Evolutionary conservation across 2,797 vertebrate species (phyloP).

Genomic region (Sphaeramia orbicularis): DNA sequence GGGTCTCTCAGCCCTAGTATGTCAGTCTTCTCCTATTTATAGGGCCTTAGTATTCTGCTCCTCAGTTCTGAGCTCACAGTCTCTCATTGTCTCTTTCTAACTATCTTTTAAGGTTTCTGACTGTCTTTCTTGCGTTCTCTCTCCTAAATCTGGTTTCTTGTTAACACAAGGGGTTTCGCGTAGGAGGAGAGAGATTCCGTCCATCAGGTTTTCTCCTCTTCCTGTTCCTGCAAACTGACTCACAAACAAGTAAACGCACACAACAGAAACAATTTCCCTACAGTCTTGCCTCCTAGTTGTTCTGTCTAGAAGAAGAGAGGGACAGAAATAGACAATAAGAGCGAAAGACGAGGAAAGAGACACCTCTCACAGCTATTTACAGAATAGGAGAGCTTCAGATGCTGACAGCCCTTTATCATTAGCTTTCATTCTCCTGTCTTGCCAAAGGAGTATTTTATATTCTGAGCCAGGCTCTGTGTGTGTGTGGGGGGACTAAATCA

Average conservation of each 20-base stretch:
- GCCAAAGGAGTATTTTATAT: slow-evolving; percentile 67
- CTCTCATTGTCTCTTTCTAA: slow-evolving; percentile 45
- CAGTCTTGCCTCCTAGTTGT: slow-evolving; percentile 29
- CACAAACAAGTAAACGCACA: slow-evolving; percentile 51
- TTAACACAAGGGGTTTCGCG: slow-evolving; percentile 67
- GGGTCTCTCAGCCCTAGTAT: slow-evolving; percentile 19
- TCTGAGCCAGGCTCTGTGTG: slow-evolving; percentile 54
- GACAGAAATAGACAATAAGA: slow-evolving; percentile 45
- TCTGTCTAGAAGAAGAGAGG: slow-evolving; percentile 30
- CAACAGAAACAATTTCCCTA: slow-evolving; percentile 35
- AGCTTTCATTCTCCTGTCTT: slow-evolving; percentile 64
- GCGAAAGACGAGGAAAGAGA: slow-evolving; percentile 21
- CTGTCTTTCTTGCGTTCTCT: slow-evolving; percentile 40
- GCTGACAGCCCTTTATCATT: slow-evolving; percentile 70
- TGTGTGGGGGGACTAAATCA: slow-evolving; percentile 75
- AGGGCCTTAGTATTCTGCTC: slow-evolving; percentile 42
- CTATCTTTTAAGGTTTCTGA: slow-evolving; percentile 58
- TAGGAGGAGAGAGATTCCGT: slow-evolving; percentile 65
- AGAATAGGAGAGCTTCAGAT: slow-evolving; percentile 46
- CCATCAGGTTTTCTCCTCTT: slow-evolving; percentile 52
- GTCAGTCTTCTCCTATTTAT: slow-evolving; percentile 54
- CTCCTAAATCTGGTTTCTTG: slow-evolving; percentile 65
- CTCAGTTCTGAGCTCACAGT: slow-evolving; percentile 25
- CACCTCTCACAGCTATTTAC: slow-evolving; percentile 56
- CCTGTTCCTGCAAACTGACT: slow-evolving; percentile 36